Percentiles rank a stretch among this genome's conserved stretches.
phyloP scores from a whole-genome alignment of 2,888 invertebrate species.

The Himalopsyche japonica region DNA sequence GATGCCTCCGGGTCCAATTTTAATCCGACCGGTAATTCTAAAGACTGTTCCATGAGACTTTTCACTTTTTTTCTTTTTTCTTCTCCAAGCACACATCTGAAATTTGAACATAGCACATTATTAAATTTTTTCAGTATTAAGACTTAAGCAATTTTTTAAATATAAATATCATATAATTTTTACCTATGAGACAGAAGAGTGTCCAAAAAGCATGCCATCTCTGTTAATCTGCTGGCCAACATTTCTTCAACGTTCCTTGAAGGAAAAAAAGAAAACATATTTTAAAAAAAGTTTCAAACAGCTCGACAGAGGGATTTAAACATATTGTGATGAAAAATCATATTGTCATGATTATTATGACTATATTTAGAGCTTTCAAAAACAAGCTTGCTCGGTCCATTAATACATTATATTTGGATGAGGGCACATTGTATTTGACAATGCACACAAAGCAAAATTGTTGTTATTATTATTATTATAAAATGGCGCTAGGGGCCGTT shows the following conservation, averaged over 20 bases:
- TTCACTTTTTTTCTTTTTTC: conserved; percentile 57
- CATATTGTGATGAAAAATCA: too few species aligned
- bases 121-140: not conserved
- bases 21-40: conserved; percentile 56
- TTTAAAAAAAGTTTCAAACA: too few species aligned
- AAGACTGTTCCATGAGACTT: conserved; percentile 57
- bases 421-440: too few species aligned
- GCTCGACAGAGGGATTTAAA: too few species aligned
- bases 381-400: too few species aligned
- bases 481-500: too few species aligned
- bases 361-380: too few species aligned
- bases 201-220: conserved; percentile 67
- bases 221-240: conserved; percentile 65
- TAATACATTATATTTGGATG: too few species aligned
- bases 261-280: conserved; percentile 36
- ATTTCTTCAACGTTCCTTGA: conserved; percentile 57
- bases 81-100: conserved; percentile 56
- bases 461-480: too few species aligned
- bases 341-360: too few species aligned
- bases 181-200: conserved; percentile 66
- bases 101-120: conserved; percentile 33
- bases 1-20: conserved; percentile 57
- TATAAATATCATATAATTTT: conserved; percentile 44
- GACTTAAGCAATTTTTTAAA: too few species aligned
- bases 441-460: too few species aligned